Evolutionary conservation across 2,797 vertebrate species (phyloP).

Genomic region (Hydrocynus forskahlii): DNA sequence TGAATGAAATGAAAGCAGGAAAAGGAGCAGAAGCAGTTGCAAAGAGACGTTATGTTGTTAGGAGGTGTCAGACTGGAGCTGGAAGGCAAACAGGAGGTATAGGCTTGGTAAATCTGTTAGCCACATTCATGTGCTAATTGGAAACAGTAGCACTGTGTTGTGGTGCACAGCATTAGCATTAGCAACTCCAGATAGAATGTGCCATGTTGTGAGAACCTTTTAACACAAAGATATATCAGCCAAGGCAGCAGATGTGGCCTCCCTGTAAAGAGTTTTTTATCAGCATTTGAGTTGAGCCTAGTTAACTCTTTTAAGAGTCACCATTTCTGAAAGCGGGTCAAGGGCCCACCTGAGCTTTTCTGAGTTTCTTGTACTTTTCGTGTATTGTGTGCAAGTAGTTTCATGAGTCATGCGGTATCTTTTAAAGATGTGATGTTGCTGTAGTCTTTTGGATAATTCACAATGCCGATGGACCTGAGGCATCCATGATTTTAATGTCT

Average conservation of each 20-base stretch:
- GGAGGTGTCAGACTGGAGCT: conserved; percentile 15
- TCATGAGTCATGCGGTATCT: neutral
- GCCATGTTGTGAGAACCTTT: neutral
- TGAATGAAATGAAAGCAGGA: conserved; percentile 15
- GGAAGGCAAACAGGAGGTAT: conserved; percentile 20
- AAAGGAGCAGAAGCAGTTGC: neutral
- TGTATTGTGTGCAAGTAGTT: neutral
- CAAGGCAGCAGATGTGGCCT: conserved; percentile 13
- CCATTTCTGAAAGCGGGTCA: neutral
- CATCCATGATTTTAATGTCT: neutral
- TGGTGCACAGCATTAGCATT: neutral
- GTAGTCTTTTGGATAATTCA: conserved; percentile 3
- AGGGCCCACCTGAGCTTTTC: neutral
- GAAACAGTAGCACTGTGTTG: conserved; percentile 11
- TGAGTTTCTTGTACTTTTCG: neutral
- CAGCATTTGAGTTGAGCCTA: neutral
- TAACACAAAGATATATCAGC: neutral
- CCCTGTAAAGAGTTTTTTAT: neutral
- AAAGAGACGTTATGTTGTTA: neutral
- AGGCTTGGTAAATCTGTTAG: conserved; percentile 13
- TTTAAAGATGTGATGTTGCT: neutral
- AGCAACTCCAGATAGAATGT: neutral
- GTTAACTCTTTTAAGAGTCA: neutral
- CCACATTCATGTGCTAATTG: conserved; percentile 30
- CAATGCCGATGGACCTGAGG: neutral